Evolutionary conservation across 2,797 vertebrate genomes (phyloP), one percentile per base, ranked within the genome.

Genomic region (Erithacus rubecula): DNA sequence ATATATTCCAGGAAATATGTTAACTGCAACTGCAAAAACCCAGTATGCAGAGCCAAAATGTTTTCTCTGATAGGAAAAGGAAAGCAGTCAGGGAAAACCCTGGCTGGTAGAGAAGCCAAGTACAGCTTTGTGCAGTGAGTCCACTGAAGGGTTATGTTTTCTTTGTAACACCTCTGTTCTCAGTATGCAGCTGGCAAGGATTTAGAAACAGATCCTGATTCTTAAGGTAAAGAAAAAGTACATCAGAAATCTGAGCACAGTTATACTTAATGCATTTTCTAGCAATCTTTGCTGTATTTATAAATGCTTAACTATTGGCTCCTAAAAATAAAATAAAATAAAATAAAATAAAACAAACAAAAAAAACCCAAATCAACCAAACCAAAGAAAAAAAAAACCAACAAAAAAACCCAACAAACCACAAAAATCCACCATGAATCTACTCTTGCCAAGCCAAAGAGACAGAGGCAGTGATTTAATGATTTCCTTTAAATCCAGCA

Each of bases 331-430:
- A 17, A 27, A n/a, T 20, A 24, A 26, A 9, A 3, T n/a, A n/a
- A n/a, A n/a, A n/a, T n/a, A n/a, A n/a, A n/a, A n/a, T n/a, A 19
- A 4, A 11, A 19, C 17, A 4, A 17, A 19, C 26, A 10, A 0
- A 5, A 55, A 51, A 18, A 32, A 5, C 11, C 14, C 10, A 24
- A 34, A 12, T 41, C 43, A 70, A 43, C 41, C 41, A 41, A 19
- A 11, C 37, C n/a, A n/a, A n/a, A n/a, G n/a, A n/a, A 27, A 39
- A 23, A 23, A 24, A 9, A 2, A 15, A 4, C 10, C 17, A 30
- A 12, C 0, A 5, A 55, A 51, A 15, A 32, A 5, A 23, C 6
- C 6, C 12, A 24, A 47, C 15, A 24, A 36, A 12, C 47, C 43
- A 70, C 29, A 74, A 55, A 77, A 43, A 44, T 8, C 12, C 32